Conservation (phyloP, 2,797 vertebrate genomes). For the Botia kubotai region DNA sequence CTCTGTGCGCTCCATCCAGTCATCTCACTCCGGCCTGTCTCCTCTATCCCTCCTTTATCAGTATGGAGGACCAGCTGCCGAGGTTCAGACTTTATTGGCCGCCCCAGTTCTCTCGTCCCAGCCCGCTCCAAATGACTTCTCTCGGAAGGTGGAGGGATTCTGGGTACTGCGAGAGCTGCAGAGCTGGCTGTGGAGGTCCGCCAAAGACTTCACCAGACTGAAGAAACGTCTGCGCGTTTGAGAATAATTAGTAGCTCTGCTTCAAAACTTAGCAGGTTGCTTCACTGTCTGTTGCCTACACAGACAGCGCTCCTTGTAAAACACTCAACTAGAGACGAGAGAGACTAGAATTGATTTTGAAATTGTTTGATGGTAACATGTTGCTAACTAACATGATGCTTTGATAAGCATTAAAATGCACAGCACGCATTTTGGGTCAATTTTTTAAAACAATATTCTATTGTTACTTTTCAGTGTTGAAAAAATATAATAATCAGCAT, state of each 20-base stretch:
- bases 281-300: not conserved
- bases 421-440: not conserved
- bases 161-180: slow-evolving; percentile 96
- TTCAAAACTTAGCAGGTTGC: slow-evolving; percentile 6
- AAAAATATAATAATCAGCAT: not conserved
- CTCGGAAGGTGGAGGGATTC: slow-evolving; percentile 95
- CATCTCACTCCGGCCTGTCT: slow-evolving; percentile 72
- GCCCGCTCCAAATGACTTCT: slow-evolving; percentile 87
- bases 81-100: slow-evolving; percentile 73
- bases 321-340: no score
- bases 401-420: not conserved
- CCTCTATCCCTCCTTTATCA: slow-evolving; percentile 80
- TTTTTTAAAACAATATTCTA: not conserved
- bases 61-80: slow-evolving; percentile 65
- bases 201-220: slow-evolving; percentile 95
- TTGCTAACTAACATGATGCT: no score
- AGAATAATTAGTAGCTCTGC: not conserved
- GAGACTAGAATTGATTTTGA: no score
- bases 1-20: slow-evolving; percentile 72
- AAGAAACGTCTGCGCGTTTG: slow-evolving; percentile 82
- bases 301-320: not conserved
- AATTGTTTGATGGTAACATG: no score
- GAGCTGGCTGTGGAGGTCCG: slow-evolving; percentile 96
- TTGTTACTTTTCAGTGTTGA: not conserved
- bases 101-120: slow-evolving; percentile 65